Evolutionary conservation across 2,888 invertebrate species (phyloP), one percentile per base, ranked within the genome.

Genomic region (Drosophila mulleri): DNA sequence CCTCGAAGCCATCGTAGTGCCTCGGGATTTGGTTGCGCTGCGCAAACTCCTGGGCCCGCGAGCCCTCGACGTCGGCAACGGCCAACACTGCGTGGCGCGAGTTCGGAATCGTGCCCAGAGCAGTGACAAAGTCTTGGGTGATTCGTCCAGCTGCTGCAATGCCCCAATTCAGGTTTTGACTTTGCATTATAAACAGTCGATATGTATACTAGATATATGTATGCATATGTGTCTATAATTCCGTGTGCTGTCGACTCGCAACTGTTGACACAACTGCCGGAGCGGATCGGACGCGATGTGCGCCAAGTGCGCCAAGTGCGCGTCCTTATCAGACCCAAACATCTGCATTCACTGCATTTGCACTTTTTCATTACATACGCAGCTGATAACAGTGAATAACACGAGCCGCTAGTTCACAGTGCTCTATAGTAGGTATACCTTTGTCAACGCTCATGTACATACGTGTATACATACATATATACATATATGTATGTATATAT

Each of bases 101-200:
- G 92, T 97, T 97, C 80, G 97, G 96, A 12, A 94, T 94, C 9
- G 93, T 95, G 59, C 94, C 94, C 73, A 97, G 82, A 7, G 96
- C 96, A 0, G 95, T 95, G 39, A 95, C 95, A 93, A 98, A 98
- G 92, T 98, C 98, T 91, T 96, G 95, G 61, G 96, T 95, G 78
- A 98, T 98, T 94, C 96, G 96, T 2, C 98, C 98, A 57, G 96
- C 96, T 53, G 97, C 95, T 0, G 95, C 95, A 79, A 98, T 96
- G 59, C 98, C 98, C 98, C 98, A 98, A 48, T 77, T 83, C 2
- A 82, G 60, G 32, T 37, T 57, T 45, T 75, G 84, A 8, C 67
- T 72, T 65, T 81, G 84, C 82, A 82, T 82, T 18, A 29, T 56
- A 7, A 32, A n/a, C 18, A 26, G 14, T 7, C 18, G 32, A 35